Evolutionary conservation across 2,888 invertebrate species (phyloP), one percentile per base, ranked within the genome.

Genomic region (Metacarcinus magister): DNA sequence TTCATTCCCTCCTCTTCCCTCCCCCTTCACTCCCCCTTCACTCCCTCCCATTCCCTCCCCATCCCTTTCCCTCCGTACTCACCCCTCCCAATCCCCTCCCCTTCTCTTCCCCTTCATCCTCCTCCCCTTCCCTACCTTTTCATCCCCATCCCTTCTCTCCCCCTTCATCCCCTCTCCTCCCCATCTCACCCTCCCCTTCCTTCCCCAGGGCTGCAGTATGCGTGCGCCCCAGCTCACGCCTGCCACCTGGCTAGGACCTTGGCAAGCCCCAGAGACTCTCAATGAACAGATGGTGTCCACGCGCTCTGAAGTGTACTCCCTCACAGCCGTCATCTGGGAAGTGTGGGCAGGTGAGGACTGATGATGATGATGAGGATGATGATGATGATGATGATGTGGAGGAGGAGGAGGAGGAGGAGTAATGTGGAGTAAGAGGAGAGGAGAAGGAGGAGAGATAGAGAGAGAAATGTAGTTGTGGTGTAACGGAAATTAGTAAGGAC

Each of bases 241-340:
- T 0, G 96, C 96, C 2, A 75, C 94, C 19, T 96, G 97, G 97
- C 97, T 97, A 0, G 97, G 97, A 97, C 97, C 98, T 97, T 98
- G 98, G 98, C 97, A 98, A 97, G 97, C 98, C 0, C 98, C 98
- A 4, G 98, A 98, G 97, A 97, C 98, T 8, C 97, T 98, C 96
- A 97, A 97, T 46, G 97, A 97, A 23, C 97, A 97, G 92, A 97
- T 97, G 82, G 97, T 97, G 4, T 97, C 97, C 0, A 97, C 97
- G 60, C 97, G 97, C 92, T 97, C 97, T 67, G 98, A 98, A 97
- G 97, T 98, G 94, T 98, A 98, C 97, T 97, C 98, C 94, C 97
- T 97, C 96, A 97, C 97, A 96, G 97, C 97, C 95, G 97, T 98
- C 32, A 97, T 98, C 94, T 98, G 98, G 98, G 98, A 98, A 97